These are phyloP conservation scores for Panagrolaimus sp. DNA, from an alignment of 1,140 invertebrate species.

Conservation along the genomic window DNA sequence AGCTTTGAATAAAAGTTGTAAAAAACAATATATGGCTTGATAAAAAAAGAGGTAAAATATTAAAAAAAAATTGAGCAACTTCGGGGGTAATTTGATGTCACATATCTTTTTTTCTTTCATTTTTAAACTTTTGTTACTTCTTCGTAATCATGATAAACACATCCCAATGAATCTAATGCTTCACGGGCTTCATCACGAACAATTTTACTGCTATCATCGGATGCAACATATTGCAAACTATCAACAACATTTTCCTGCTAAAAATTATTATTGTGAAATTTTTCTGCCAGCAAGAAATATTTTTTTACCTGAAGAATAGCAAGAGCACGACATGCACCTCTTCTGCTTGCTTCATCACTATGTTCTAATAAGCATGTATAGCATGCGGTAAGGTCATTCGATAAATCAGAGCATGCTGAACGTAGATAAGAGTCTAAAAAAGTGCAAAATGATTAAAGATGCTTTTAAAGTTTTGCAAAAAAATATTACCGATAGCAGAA, in stretches of 20 bases:
- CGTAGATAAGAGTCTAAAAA: conserved; percentile 38
- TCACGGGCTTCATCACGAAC: conserved; percentile 16
- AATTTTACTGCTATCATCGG: conserved; percentile 15
- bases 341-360: conserved; percentile 24
- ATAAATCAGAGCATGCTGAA: conserved; percentile 26
- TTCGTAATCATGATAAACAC: conserved; percentile 11
- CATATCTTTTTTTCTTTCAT: neutral
- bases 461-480: no score
- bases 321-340: conserved; percentile 43
- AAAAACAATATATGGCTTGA: no score
- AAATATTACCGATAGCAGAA: conserved; percentile 24
- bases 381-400: conserved; percentile 29
- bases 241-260: conserved; percentile 7
- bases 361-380: conserved; percentile 42
- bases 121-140: conserved; percentile 19
- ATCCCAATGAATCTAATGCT: conserved; percentile 12
- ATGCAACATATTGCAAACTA: neutral
- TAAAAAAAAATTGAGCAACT: no score
- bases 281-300: neutral
- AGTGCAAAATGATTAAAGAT: conserved; percentile 6
- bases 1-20: no score
- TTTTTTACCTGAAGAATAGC: conserved; percentile 35
- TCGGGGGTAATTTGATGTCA: no score
- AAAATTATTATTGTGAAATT: neutral
- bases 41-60: no score